Percentiles rank a stretch among this genome's conserved stretches.
These are phyloP conservation scores for Hippoglossus hippoglossus DNA, from an alignment of 2,797 vertebrate genomes.

Conservation along the genomic window DNA sequence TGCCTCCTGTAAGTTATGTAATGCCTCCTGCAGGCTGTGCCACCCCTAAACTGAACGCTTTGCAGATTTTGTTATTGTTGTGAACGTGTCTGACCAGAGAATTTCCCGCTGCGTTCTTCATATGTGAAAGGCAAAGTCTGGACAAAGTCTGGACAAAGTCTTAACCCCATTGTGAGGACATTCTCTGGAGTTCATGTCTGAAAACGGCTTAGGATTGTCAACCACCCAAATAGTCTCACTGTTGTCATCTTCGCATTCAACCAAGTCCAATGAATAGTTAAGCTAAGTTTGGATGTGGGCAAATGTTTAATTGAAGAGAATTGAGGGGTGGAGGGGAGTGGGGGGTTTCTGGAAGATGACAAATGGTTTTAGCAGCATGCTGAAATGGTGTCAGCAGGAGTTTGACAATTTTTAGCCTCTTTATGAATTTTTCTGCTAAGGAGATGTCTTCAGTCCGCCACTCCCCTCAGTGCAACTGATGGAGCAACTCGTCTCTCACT, in stretches of 20 bases:
- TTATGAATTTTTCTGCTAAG: slow-evolving; percentile 66
- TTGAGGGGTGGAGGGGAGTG: neutral
- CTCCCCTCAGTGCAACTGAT: slow-evolving; percentile 74
- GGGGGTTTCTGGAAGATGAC: slow-evolving; percentile 31
- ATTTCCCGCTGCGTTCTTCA: too few species aligned
- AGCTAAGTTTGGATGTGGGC: slow-evolving; percentile 16
- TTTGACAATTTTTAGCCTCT: slow-evolving; percentile 65
- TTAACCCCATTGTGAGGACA: too few species aligned
- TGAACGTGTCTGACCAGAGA: too few species aligned
- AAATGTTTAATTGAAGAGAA: slow-evolving; percentile 38
- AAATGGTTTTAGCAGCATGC: slow-evolving; percentile 49
- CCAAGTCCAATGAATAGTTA: neutral
- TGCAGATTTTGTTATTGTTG: too few species aligned
- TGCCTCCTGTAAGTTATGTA: too few species aligned
- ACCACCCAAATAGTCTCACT: neutral
- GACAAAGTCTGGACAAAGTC: too few species aligned
- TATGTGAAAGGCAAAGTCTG: too few species aligned
- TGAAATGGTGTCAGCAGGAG: slow-evolving; percentile 63
- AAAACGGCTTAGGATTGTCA: too few species aligned
- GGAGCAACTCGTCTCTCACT: slow-evolving; percentile 59
- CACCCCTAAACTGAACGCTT: too few species aligned
- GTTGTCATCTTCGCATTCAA: neutral
- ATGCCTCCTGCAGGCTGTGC: too few species aligned
- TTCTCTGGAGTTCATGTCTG: too few species aligned
- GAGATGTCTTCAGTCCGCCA: slow-evolving; percentile 45